Percentiles rank a stretch among this genome's conserved stretches.
Evolutionary conservation across 2,888 invertebrate species (phyloP).

Genomic region (Lypha dubia): DNA sequence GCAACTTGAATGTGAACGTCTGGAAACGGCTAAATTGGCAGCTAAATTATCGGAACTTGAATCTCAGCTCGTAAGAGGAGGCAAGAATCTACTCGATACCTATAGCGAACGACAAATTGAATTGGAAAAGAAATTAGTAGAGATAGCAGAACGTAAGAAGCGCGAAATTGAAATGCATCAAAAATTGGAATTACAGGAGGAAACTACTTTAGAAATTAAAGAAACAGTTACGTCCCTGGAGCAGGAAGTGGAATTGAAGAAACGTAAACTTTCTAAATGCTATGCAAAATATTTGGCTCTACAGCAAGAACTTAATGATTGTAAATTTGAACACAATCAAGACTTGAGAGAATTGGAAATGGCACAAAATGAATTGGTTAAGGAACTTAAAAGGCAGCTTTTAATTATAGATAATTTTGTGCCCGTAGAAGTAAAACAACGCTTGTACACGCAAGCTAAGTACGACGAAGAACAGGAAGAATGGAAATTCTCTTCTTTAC

Average conservation of each 20-base stretch:
- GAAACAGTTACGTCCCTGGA: slow-evolving; percentile 96
- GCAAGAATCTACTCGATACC: slow-evolving; percentile 96
- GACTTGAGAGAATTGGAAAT: slow-evolving; percentile 96
- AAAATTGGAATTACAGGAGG: slow-evolving; percentile 95
- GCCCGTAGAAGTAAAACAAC: slow-evolving; percentile 90
- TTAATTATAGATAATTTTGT: slow-evolving; percentile 95
- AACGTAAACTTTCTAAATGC: slow-evolving; percentile 94
- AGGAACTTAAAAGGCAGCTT: slow-evolving; percentile 94
- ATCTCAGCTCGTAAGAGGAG: slow-evolving; percentile 96
- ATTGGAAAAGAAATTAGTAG: slow-evolving; percentile 91
- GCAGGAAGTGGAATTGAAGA: slow-evolving; percentile 98
- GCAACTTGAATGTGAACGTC: slow-evolving; percentile 87
- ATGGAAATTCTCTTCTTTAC: slow-evolving; percentile 85
- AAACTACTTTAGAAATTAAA: slow-evolving; percentile 94
- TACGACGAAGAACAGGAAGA: slow-evolving; percentile 93
- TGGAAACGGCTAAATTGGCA: slow-evolving; percentile 90
- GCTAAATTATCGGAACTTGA: slow-evolving; percentile 93
- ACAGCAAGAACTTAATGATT: slow-evolving; percentile 91
- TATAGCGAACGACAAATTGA: slow-evolving; percentile 96
- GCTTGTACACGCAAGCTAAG: slow-evolving; percentile 88
- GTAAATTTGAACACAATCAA: slow-evolving; percentile 93
- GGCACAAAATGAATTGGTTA: slow-evolving; percentile 94
- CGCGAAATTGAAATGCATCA: slow-evolving; percentile 94
- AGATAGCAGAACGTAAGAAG: slow-evolving; percentile 92
- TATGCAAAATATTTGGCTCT: slow-evolving; percentile 89